Percentiles rank a stretch among this genome's conserved stretches.
These are phyloP conservation scores for Noctua comes DNA, from an alignment of 2,888 invertebrate genomes.

Conservation along the genomic window DNA sequence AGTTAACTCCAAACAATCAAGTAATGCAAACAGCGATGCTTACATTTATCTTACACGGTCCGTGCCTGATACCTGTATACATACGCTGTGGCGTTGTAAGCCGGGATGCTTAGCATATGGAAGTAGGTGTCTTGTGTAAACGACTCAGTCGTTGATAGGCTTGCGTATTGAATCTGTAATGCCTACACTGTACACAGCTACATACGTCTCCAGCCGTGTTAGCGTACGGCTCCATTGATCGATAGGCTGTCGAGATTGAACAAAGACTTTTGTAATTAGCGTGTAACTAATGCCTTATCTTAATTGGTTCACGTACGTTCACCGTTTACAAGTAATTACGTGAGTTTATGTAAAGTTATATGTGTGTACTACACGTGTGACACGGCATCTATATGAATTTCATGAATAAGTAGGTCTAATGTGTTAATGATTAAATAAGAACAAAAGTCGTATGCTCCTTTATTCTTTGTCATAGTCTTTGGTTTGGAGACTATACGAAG, in stretches of 20 bases:
- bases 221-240: constrained; percentile 40
- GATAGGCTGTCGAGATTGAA: constrained; percentile 43
- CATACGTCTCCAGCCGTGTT: constrained; percentile 24
- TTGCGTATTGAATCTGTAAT: constrained; percentile 70
- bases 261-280: constrained; percentile 58
- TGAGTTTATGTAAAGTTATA: not conserved
- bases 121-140: constrained; percentile 71
- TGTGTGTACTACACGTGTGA: not conserved
- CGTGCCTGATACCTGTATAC: constrained; percentile 58
- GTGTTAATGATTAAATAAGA: not conserved
- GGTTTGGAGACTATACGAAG: not conserved
- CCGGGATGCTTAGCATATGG: constrained; percentile 69
- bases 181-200: constrained; percentile 46
- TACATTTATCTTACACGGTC: constrained; percentile 63
- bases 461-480: not conserved
- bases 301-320: constrained; percentile 40
- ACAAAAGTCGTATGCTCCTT: not conserved
- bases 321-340: constrained; percentile 26
- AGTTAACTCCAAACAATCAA: constrained; percentile 81
- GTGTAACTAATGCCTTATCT: constrained; percentile 50
- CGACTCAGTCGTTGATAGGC: constrained; percentile 70
- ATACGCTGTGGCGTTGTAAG: constrained; percentile 57
- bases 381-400: not conserved
- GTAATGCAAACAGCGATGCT: constrained; percentile 76
- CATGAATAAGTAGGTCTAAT: not conserved